Conservation (phyloP, 2,113 vertebrate species). For the Oreochromis spilurus region DNA sequence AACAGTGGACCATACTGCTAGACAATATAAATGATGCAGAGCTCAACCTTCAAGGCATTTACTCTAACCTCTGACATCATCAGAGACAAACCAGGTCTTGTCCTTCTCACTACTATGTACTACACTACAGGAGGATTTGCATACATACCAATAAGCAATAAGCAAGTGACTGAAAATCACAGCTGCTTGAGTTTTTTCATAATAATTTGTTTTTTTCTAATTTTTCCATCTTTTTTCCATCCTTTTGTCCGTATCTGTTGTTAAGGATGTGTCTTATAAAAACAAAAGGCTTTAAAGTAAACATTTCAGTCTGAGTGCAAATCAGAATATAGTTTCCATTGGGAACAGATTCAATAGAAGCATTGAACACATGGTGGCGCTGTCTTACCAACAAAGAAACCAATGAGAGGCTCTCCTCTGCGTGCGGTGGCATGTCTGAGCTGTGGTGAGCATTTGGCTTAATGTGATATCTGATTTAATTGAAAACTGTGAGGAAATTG, state of each 20-base stretch:
- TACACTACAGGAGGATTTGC: background rate
- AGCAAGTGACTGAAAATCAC: background rate
- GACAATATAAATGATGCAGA: background rate
- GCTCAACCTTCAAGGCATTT: background rate
- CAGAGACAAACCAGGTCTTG: background rate
- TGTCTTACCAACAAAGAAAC: conserved; percentile 6
- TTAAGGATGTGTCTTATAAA: background rate
- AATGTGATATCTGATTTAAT: background rate
- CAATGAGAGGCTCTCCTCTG: background rate
- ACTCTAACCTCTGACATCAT: background rate
- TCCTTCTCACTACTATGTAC: background rate
- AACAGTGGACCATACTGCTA: background rate
- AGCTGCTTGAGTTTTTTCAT: background rate
- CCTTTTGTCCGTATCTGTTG: rapidly evolving
- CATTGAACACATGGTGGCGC: conserved; percentile 31
- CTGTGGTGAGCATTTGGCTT: background rate
- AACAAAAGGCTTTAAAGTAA: background rate
- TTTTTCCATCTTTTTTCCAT: background rate
- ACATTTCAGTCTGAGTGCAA: background rate
- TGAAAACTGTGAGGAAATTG: background rate
- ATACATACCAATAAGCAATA: background rate
- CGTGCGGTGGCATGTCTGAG: background rate
- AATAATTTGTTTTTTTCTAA: rapidly evolving
- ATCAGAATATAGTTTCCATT: rapidly evolving
- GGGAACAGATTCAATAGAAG: background rate